Base-by-base conservation (phyloP, 2,888 invertebrate species). In the Nineta flava region DNA sequence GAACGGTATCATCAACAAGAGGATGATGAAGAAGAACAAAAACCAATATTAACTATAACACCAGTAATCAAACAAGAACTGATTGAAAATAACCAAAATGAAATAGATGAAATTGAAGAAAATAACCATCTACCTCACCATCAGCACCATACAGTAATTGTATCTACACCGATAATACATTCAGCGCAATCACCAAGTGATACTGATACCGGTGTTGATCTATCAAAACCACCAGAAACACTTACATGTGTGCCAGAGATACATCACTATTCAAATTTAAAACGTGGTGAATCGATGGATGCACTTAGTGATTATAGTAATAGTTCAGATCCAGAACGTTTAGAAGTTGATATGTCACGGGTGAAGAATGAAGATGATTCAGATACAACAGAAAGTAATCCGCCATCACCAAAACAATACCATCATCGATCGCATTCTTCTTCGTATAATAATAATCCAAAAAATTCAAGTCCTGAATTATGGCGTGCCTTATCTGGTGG, bases 321-420 rank as follows among this genome's bases (percentile, higher is more conserved):
- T 61, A 79, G 79, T 55, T 83, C 84, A 1, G 85, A 86, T 68
- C 82, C 82, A 2, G 83, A 81, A 57, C 70, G 83, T 58, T 66
- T 84, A 57, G 83, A 83, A 60, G 83, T 83, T 65, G 83, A 83
- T 63, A 79, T 79, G 63, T 69, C 70, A 34, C 69, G 69, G 59
- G 69, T 66, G 60, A 54, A 19, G 26, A 49, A 65, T 63, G 63
- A 62, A 32, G 56, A 56, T n/a, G 67, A 67, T 53, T 65, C 65
- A 48, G 65, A 67, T 10, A 63, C 65, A 16, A 64, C 62, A n/a
- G 59, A 61, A 47, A 65, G 63, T 50, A 62, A 63, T 9, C 59
- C 64, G 3, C 31, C 38, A 17, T 65, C 65, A 2, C 63, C 63
- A 3, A 57, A 58, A 13, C 59, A 73, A 65, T 50, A 70, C 65